Evolutionary conservation across 2,797 vertebrate species (phyloP).

Genomic region (Glossophaga mutica): DNA sequence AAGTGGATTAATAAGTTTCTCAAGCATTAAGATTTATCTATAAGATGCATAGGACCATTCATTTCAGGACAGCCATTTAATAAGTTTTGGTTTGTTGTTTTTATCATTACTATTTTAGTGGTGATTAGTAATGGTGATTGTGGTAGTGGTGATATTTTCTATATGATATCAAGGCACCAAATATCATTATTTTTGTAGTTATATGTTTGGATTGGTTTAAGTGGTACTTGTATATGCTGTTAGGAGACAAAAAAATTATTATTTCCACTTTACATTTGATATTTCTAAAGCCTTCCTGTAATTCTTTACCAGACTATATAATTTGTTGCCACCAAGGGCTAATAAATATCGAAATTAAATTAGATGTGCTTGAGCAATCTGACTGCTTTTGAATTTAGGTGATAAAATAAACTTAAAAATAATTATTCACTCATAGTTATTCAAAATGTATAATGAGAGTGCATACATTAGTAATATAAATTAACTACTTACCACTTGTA

Average conservation of each 20-base stretch:
- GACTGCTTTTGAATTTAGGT: slow-evolving; percentile 19
- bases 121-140: background rate
- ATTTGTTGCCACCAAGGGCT: background rate
- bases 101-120: background rate
- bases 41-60: background rate
- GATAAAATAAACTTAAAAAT: slow-evolving; percentile 4
- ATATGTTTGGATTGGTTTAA: slow-evolving; percentile 21
- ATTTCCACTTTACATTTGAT: slow-evolving; percentile 22
- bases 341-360: slow-evolving; percentile 43
- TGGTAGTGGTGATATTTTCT: background rate
- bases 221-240: background rate
- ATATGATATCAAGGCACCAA: background rate
- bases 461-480: slow-evolving; percentile 42
- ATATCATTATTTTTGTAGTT: background rate
- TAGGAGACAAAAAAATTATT: slow-evolving; percentile 16
- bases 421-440: background rate
- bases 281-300: slow-evolving; percentile 19
- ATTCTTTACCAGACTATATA: background rate
- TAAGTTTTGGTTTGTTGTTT: background rate
- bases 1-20: background rate
- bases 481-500: background rate
- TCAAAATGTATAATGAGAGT: background rate
- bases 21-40: background rate
- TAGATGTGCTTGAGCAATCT: background rate
- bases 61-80: slow-evolving; percentile 36